Conservation (phyloP, 2,113 vertebrate genomes). For the Anser cygnoides region DNA sequence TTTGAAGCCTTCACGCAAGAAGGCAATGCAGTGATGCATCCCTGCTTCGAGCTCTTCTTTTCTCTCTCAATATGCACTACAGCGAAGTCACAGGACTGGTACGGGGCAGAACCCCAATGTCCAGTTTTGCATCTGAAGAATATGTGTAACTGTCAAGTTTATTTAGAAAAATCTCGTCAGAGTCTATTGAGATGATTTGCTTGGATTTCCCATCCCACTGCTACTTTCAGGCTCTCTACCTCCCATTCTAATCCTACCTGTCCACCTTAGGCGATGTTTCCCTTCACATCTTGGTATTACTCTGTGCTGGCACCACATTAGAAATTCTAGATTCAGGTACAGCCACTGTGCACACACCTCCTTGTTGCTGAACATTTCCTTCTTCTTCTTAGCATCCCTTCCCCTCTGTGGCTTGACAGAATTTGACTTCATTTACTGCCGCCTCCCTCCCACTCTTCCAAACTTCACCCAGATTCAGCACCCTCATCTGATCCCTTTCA, state of each 20-base stretch:
- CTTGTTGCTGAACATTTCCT: background rate
- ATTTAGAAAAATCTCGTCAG: background rate
- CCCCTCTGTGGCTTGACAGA: background rate
- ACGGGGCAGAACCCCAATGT: background rate
- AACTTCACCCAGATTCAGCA: background rate
- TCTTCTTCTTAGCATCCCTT: background rate
- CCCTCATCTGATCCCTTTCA: background rate
- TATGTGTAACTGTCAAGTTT: background rate
- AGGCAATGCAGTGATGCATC: background rate
- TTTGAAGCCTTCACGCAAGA: background rate
- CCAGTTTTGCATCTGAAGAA: background rate
- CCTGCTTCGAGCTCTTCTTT: background rate
- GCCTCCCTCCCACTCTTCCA: background rate
- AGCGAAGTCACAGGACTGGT: background rate
- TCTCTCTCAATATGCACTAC: background rate
- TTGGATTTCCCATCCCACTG: background rate
- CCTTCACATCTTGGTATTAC: background rate
- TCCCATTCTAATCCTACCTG: background rate
- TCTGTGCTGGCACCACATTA: background rate
- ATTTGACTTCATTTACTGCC: background rate
- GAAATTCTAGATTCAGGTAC: background rate
- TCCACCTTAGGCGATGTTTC: background rate
- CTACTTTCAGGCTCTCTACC: background rate
- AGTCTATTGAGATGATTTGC: background rate
- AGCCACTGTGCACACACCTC: background rate